phyloP scores from a whole-genome alignment of 2,113 vertebrate species.

The Gopherus evgoodei region DNA sequence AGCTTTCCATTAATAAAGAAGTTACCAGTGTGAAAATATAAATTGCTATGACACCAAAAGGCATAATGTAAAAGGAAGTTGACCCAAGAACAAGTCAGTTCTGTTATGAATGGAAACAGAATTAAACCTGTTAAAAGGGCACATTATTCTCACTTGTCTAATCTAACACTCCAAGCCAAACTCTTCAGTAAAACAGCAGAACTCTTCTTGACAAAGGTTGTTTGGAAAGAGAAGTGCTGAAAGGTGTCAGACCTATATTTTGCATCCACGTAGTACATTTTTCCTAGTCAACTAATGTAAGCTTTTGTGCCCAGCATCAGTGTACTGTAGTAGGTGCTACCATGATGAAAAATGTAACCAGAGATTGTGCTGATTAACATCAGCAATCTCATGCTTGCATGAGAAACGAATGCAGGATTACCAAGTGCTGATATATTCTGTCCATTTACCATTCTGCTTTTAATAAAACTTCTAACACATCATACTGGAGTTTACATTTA shows the following conservation, averaged over 20 bases:
- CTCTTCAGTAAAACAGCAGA: background rate
- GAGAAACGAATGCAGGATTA: background rate
- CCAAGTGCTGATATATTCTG: background rate
- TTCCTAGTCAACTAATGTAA: background rate
- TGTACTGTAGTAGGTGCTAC: background rate
- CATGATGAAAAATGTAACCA: background rate
- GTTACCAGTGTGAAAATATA: background rate
- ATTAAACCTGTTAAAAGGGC: background rate
- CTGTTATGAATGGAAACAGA: background rate
- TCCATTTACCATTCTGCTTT: background rate
- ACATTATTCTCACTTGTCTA: constrained; percentile 6
- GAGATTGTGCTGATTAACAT: background rate
- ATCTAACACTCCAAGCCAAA: background rate
- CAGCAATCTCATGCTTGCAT: background rate
- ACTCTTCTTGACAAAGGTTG: background rate
- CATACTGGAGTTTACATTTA: background rate
- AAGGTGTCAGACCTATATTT: background rate
- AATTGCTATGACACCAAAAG: background rate
- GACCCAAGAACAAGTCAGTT: background rate
- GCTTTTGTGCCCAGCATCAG: background rate
- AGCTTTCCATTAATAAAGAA: background rate
- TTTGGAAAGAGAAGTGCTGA: background rate
- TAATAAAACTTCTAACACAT: background rate
- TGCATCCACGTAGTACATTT: background rate
- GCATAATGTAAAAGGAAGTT: constrained; percentile 4